A percentile compares a stretch with the other conserved stretches of the same genome.
These are phyloP conservation scores for Apeltes quadracus DNA, from an alignment of 2,113 vertebrate genomes.

Conservation along the genomic window DNA sequence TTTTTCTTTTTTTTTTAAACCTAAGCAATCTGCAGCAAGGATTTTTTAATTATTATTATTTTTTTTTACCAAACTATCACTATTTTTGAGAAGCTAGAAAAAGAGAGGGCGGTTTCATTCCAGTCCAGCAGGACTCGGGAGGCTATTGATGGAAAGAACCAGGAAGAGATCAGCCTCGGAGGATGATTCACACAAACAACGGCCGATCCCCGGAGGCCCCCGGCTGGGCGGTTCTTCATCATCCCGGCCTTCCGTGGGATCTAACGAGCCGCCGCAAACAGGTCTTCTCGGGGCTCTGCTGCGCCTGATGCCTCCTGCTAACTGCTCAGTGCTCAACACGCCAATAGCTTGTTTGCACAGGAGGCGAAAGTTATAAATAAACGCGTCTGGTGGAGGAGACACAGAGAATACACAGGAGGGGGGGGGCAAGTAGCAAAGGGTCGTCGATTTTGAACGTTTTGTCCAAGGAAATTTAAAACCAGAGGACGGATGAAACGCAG, in stretches of 20 bases:
- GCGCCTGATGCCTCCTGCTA: conserved; percentile 40
- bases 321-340: conserved; percentile 52
- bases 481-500: conserved; percentile 5
- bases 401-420: conserved; percentile 38
- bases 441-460: conserved; percentile 42
- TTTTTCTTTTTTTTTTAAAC: conserved; percentile 3
- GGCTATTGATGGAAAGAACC: conserved; percentile 75
- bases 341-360: conserved; percentile 69
- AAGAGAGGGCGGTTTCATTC: conserved; percentile 6
- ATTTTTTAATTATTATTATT: no score
- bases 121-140: conserved; percentile 55
- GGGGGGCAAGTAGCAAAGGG: conserved; percentile 35
- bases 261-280: conserved; percentile 39
- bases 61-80: conserved; percentile 12
- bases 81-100: conserved; percentile 27
- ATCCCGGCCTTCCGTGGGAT: conserved; percentile 56
- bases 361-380: conserved; percentile 77
- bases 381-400: conserved; percentile 70
- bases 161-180: conserved; percentile 48
- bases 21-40: neutral
- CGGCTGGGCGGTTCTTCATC: conserved; percentile 62
- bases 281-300: conserved; percentile 38
- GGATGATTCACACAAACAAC: conserved; percentile 73
- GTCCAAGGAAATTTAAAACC: conserved; percentile 44
- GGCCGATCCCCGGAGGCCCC: conserved; percentile 59